Conservation (phyloP, 2,888 invertebrate genomes). For the Coremacera marginata region DNA sequence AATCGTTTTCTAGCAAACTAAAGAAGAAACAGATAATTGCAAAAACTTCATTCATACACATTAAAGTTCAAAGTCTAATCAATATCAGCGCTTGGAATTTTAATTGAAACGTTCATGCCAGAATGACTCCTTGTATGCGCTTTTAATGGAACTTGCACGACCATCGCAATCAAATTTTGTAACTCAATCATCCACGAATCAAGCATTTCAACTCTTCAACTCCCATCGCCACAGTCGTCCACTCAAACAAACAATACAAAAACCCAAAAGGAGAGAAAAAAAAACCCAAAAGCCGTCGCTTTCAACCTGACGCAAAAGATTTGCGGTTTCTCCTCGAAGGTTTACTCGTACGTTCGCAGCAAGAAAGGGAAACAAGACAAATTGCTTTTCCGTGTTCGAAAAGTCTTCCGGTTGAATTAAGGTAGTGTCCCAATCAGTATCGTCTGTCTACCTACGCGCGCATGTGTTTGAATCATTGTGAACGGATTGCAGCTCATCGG, state of each 20-base stretch:
- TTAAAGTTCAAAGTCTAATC: slow-evolving; percentile 16
- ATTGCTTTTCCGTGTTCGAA: slow-evolving; percentile 36
- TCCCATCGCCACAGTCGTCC: background rate
- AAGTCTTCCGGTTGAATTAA: slow-evolving; percentile 32
- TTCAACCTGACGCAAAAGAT: slow-evolving; percentile 12
- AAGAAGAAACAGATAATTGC: slow-evolving; percentile 8
- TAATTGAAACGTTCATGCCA: slow-evolving; percentile 32
- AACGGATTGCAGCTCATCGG: background rate
- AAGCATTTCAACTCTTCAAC: background rate
- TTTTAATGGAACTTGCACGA: background rate
- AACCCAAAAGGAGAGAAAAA: background rate
- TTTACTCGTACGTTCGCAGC: background rate
- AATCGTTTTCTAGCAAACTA: too few species aligned
- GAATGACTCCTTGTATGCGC: background rate
- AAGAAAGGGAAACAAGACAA: slow-evolving; percentile 26
- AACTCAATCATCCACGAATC: background rate
- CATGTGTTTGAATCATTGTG: background rate
- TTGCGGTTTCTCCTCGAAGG: slow-evolving; percentile 28
- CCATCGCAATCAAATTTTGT: slow-evolving; percentile 12
- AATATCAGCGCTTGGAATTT: slow-evolving; percentile 30
- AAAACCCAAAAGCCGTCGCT: background rate
- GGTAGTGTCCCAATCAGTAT: slow-evolving; percentile 20
- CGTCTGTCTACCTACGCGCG: background rate
- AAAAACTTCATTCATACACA: background rate
- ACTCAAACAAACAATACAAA: background rate